These are phyloP conservation scores for Atta cephalotes DNA, from an alignment of 1,140 invertebrate species.

Conservation along the genomic window DNA sequence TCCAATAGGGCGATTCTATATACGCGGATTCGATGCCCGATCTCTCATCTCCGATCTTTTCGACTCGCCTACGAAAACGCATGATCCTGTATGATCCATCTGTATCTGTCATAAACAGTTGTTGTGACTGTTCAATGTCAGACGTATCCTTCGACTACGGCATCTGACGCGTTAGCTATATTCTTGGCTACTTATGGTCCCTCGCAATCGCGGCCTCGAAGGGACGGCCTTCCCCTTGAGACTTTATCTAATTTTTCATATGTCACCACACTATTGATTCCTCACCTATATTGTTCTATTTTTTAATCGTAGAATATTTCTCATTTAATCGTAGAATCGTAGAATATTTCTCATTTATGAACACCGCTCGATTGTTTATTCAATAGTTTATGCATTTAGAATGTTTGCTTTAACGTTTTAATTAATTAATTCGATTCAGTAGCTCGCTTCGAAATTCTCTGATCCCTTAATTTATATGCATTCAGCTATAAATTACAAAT, in stretches of 20 bases:
- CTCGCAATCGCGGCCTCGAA: constrained; percentile 5
- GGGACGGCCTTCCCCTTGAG: not conserved
- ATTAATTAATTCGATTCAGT: constrained; percentile 15
- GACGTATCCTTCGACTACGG: not conserved
- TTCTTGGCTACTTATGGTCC: not conserved
- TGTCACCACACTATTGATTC: not conserved
- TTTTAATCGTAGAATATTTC: not conserved
- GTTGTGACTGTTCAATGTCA: not conserved
- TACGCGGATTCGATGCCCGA: not conserved
- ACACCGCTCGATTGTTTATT: not conserved
- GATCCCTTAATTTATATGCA: not conserved
- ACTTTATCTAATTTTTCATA: not conserved
- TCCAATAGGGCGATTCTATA: not conserved
- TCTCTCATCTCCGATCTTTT: not conserved
- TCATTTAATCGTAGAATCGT: not conserved
- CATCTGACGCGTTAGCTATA: not conserved
- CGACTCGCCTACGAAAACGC: constrained; percentile 25
- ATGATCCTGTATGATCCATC: not conserved
- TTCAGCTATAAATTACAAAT: not conserved
- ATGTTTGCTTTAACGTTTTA: constrained; percentile 20
- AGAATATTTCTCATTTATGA: not conserved
- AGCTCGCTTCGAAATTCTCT: not conserved
- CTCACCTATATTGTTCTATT: not conserved
- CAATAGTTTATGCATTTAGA: not conserved
- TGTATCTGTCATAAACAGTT: not conserved